Percentiles rank a stretch among this genome's conserved stretches.
Evolutionary conservation across 2,113 vertebrate genomes (phyloP).

Genomic region (Hemiprocne comata): DNA sequence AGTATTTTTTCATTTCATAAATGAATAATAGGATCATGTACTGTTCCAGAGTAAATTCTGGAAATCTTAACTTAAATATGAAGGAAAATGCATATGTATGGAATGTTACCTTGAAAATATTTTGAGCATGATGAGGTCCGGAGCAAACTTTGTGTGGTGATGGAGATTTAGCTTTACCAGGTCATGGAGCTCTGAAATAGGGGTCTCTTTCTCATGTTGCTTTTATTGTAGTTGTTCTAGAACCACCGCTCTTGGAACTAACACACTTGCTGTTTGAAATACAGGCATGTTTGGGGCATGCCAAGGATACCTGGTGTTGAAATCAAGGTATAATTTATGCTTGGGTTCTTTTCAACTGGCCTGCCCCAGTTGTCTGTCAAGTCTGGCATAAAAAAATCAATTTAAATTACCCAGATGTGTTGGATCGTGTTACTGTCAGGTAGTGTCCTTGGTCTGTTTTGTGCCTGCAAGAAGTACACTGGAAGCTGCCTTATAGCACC

Average conservation of each 20-base stretch:
- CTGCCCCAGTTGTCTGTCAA: not conserved
- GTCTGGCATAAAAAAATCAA: not conserved
- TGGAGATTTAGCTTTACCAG: not conserved
- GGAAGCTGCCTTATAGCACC: not conserved
- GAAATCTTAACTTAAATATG: not conserved
- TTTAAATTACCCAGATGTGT: not conserved
- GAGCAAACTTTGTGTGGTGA: not conserved
- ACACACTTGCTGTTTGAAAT: not conserved
- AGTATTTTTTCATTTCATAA: not conserved
- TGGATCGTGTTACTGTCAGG: not conserved
- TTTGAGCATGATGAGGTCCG: not conserved
- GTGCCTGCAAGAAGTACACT: not conserved
- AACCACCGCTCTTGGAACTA: not conserved
- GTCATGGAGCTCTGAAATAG: not conserved
- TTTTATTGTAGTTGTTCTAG: not conserved
- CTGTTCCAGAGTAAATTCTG: not conserved
- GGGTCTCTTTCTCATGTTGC: not conserved
- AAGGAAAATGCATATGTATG: not conserved
- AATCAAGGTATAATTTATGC: not conserved
- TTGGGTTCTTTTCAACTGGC: not conserved
- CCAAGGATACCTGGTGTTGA: not conserved
- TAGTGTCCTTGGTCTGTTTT: not conserved
- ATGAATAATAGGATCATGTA: not conserved
- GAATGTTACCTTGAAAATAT: not conserved
- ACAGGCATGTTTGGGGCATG: not conserved